These are phyloP conservation scores for Microctonus brassicae DNA, from an alignment of 2,888 invertebrate genomes.

Conservation along the genomic window DNA sequence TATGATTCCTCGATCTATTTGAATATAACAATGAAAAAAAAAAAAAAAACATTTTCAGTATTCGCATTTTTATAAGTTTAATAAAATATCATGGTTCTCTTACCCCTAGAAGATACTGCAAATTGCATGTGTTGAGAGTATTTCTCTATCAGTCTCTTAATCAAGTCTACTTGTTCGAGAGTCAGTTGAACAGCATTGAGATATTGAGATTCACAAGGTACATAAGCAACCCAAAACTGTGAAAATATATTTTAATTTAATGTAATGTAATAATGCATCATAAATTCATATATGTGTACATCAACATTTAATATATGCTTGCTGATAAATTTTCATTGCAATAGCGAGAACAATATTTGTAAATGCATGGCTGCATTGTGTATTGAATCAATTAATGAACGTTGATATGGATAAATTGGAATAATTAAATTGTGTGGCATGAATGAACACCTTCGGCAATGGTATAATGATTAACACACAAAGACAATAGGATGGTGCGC, in stretches of 20 bases:
- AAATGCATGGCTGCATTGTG: too few species aligned
- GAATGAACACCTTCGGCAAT: background rate
- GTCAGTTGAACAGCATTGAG: slow-evolving; percentile 80
- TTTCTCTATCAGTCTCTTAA: slow-evolving; percentile 78
- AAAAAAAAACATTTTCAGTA: background rate
- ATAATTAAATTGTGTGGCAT: too few species aligned
- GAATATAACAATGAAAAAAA: too few species aligned
- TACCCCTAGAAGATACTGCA: slow-evolving; percentile 79
- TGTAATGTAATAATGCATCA: too few species aligned
- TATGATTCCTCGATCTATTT: too few species aligned
- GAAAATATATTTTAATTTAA: slow-evolving; percentile 47
- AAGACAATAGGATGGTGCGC: background rate
- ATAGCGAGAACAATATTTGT: too few species aligned
- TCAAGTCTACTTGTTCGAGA: slow-evolving; percentile 81
- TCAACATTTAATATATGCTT: too few species aligned
- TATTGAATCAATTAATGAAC: too few species aligned
- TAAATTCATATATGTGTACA: background rate
- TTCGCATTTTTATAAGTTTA: background rate
- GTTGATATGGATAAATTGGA: too few species aligned
- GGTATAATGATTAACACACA: slow-evolving; percentile 18
- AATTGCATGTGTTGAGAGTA: slow-evolving; percentile 77
- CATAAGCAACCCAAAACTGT: slow-evolving; percentile 84
- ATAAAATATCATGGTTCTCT: background rate
- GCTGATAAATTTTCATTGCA: too few species aligned
- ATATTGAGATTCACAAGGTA: slow-evolving; percentile 78